Percentiles rank a stretch among this genome's conserved stretches.
phyloP scores from a whole-genome alignment of 2,797 vertebrate genomes.

The Aphelocoma californica region DNA sequence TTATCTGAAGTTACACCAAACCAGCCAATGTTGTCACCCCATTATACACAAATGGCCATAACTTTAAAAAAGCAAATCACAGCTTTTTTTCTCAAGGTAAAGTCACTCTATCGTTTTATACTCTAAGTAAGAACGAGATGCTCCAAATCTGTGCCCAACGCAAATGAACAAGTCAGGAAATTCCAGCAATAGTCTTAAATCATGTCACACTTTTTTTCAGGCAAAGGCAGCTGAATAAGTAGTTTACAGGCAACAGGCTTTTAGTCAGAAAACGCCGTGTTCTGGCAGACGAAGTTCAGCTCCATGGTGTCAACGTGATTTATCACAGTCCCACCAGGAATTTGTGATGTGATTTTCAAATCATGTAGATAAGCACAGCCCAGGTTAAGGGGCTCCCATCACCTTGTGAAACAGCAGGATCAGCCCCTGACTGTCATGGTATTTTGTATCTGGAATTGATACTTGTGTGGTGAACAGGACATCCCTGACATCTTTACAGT shows the following conservation, averaged over 20 bases:
- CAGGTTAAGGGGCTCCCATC: background rate
- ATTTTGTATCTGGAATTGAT: background rate
- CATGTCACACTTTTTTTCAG: background rate
- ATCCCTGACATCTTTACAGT: background rate
- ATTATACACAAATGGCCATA: background rate
- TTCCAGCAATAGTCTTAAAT: background rate
- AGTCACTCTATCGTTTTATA: background rate
- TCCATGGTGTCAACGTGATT: background rate
- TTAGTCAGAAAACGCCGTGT: background rate
- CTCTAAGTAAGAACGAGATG: background rate
- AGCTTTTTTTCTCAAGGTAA: background rate
- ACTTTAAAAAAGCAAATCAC: background rate
- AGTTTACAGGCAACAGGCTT: background rate
- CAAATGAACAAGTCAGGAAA: background rate
- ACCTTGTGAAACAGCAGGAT: background rate
- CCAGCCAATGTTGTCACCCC: background rate
- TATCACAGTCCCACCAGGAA: background rate
- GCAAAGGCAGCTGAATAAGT: background rate
- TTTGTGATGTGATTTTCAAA: background rate
- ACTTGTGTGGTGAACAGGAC: background rate
- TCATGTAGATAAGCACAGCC: background rate
- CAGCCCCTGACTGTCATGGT: background rate
- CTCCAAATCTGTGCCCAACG: background rate
- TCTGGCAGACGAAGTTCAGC: background rate
- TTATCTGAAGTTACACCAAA: background rate